Evolutionary conservation across 1,140 invertebrate genomes (phyloP), one percentile per base, ranked within the genome.

Genomic region (Stratiolaelaps scimitus): DNA sequence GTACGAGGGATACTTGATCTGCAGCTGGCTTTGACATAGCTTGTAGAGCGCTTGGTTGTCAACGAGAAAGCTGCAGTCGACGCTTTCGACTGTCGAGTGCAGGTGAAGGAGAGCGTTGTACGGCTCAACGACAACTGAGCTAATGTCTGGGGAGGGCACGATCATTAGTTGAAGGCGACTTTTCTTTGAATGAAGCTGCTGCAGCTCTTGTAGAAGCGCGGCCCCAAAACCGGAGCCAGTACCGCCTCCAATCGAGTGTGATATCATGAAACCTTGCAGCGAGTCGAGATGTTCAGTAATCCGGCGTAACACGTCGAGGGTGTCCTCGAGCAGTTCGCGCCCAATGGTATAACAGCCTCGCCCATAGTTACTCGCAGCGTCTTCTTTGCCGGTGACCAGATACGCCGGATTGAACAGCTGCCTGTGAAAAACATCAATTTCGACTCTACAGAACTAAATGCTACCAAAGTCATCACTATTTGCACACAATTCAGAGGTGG

Each of bases 361-460:
- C 30, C 86, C 87, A 71, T 88, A 88, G 78, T 89, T 89, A 76
- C 89, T 89, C 65, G 87, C 87, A 30, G 87, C 88, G 75, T 89
- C 88, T 77, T 91, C 87, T 73, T 83, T 75, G 64, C 75, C 74
- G 67, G 70, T 76, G 34, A 76, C 75, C 45, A 76, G 60, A 67
- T 77, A 75, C 56, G 76, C 74, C 2, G 75, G 76, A 67, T 77
- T 76, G 65, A 77, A 78, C n/a, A 76, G 69, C n/a, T 72, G 67
- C 17, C 67, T 66, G 53, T 76, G 23, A 60, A 26, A 13, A n/a
- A 34, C n/a, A n/a, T n/a, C n/a, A n/a, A n/a, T n/a, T n/a, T n/a
- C n/a, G n/a, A n/a, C n/a, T n/a, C n/a, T n/a, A n/a, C n/a, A n/a
- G n/a, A n/a, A n/a, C n/a, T n/a, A n/a, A n/a, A n/a, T n/a, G n/a